These are phyloP conservation scores for Dendrophyllia cribrosa DNA, from an alignment of 64 coral and sea anemone species.

Conservation along the genomic window DNA sequence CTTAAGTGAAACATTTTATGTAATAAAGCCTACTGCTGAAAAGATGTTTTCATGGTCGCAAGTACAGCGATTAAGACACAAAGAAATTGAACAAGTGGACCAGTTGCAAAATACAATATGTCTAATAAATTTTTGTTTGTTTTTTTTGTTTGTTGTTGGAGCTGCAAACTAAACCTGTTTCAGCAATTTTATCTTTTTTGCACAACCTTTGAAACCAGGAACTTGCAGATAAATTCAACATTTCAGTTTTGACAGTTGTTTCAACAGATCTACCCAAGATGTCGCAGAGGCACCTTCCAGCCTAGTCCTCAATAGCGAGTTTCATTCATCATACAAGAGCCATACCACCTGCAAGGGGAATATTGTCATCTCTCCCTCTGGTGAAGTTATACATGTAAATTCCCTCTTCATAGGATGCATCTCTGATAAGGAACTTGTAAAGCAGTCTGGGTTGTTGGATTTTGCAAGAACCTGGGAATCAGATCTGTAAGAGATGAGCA, in stretches of 20 bases:
- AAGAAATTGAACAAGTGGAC: constrained; percentile 11
- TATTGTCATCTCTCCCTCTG: constrained; percentile 61
- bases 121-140: too few species aligned
- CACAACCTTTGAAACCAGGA: constrained; percentile 49
- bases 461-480: constrained; percentile 47
- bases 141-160: too few species aligned
- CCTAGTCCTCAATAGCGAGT: constrained; percentile 38
- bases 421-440: constrained; percentile 43
- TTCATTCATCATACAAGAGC: constrained; percentile 49
- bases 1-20: constrained; percentile 12
- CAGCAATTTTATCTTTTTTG: constrained; percentile 67
- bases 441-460: constrained; percentile 19
- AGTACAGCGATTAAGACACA: constrained; percentile 25
- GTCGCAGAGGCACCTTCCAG: constrained; percentile 47
- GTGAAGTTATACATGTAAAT: constrained; percentile 56
- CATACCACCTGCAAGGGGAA: constrained; percentile 69
- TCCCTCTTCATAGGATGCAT: constrained; percentile 25
- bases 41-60: constrained; percentile 45
- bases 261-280: constrained; percentile 12
- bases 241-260: constrained; percentile 47
- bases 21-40: constrained; percentile 34
- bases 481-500: background rate
- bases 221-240: constrained; percentile 58
- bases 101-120: constrained; percentile 9
- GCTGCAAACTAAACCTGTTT: constrained; percentile 46